Evolutionary conservation across 2,888 invertebrate genomes (phyloP).

Genomic region (Blomia tropicalis): DNA sequence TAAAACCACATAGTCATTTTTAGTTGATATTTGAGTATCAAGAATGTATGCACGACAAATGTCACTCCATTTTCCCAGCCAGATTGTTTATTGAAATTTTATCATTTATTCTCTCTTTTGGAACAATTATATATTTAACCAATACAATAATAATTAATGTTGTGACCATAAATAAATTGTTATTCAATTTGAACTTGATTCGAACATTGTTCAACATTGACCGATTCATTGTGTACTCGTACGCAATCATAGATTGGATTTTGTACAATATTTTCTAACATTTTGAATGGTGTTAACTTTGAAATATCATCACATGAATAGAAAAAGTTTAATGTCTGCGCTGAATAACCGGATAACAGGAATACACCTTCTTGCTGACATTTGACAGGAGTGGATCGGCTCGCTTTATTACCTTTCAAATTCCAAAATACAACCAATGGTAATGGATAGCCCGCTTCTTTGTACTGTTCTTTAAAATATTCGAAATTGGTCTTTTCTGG

Average conservation of each 20-base stretch:
- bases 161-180: too few relatives aligned
- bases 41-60: too few relatives aligned
- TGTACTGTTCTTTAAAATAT: background rate
- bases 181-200: too few relatives aligned
- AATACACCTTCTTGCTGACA: conserved; percentile 7
- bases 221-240: too few relatives aligned
- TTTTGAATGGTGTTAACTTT: conserved; percentile 1
- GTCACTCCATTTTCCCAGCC: too few relatives aligned
- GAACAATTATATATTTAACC: too few relatives aligned
- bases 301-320: background rate
- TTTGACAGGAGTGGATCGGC: conserved; percentile 15
- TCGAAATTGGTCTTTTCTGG: conserved; percentile 16
- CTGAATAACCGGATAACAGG: conserved; percentile 18
- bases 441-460: background rate
- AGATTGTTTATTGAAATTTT: too few relatives aligned
- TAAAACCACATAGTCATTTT: too few relatives aligned
- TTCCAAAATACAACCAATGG: conserved; percentile 19
- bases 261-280: conserved; percentile 10
- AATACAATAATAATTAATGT: too few relatives aligned
- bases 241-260: conserved; percentile 7
- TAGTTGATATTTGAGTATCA: too few relatives aligned
- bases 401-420: background rate
- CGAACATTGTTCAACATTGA: too few relatives aligned
- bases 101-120: too few relatives aligned
- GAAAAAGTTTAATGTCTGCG: conserved; percentile 16